Percentiles rank a stretch among this genome's conserved stretches.
phyloP scores from a whole-genome alignment of 2,797 vertebrate genomes.

The Microctenopoma steveboyesi region DNA sequence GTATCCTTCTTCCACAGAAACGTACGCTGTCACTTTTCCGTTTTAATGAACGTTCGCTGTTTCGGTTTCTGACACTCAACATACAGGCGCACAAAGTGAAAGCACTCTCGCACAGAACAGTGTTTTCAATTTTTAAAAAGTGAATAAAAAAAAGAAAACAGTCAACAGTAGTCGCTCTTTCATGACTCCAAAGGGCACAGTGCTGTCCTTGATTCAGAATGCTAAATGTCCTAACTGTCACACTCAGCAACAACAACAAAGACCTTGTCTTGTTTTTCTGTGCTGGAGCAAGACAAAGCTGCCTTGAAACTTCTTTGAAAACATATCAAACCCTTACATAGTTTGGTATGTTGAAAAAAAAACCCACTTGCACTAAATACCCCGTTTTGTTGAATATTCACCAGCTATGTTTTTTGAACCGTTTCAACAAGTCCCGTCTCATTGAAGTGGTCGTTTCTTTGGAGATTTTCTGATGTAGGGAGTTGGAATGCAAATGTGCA shows the following conservation, averaged over 20 bases:
- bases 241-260: constrained; percentile 55
- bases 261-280: constrained; percentile 51
- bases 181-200: constrained; percentile 24
- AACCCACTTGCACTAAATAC: constrained; percentile 11
- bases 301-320: constrained; percentile 50
- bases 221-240: constrained; percentile 60
- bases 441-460: constrained; percentile 14
- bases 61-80: constrained; percentile 9
- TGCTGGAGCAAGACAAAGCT: constrained; percentile 33
- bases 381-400: constrained; percentile 22
- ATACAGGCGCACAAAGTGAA: constrained; percentile 3
- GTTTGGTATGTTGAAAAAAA: constrained; percentile 27
- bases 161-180: constrained; percentile 23
- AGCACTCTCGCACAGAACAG: not conserved
- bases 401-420: not conserved
- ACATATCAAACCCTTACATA: constrained; percentile 32
- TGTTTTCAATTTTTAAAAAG: constrained; percentile 40
- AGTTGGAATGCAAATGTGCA: constrained; percentile 26
- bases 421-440: constrained; percentile 5
- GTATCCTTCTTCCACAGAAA: constrained; percentile 9
- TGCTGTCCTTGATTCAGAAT: constrained; percentile 61
- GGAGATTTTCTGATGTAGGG: not conserved
- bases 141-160: not conserved
- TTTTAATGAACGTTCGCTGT: constrained; percentile 32
- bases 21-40: constrained; percentile 20